Evolutionary conservation across 2,797 vertebrate genomes (phyloP).

Genomic region (Neoniphon sammara): DNA sequence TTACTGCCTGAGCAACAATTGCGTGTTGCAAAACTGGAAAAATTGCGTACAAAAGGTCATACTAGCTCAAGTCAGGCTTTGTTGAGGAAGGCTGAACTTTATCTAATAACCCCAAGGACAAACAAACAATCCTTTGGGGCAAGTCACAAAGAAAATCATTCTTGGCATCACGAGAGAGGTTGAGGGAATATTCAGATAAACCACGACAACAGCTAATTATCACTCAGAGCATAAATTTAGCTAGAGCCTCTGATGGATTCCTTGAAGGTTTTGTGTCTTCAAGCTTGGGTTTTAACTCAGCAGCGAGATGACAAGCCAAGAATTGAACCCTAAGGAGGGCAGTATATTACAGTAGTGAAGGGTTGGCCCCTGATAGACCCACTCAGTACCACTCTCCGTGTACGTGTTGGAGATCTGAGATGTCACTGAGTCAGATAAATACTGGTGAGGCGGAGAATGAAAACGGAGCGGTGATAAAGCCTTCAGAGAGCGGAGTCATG

Average conservation of each 20-base stretch:
- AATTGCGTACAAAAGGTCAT: too few relatives aligned
- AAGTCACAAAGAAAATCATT: slow-evolving; percentile 41
- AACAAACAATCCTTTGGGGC: slow-evolving; percentile 8
- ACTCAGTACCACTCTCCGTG: slow-evolving; percentile 45
- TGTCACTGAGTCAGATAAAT: slow-evolving; percentile 66
- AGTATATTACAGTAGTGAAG: slow-evolving; percentile 38
- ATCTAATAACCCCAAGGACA: too few relatives aligned
- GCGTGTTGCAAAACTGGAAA: too few relatives aligned
- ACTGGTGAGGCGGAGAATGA: slow-evolving; percentile 5
- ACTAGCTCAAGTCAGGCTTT: too few relatives aligned
- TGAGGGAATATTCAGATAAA: slow-evolving; percentile 46
- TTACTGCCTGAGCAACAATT: too few relatives aligned
- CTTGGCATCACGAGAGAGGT: slow-evolving; percentile 40
- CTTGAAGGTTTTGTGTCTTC: slow-evolving; percentile 53
- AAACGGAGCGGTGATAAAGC: slow-evolving; percentile 43
- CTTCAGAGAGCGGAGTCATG: slow-evolving; percentile 32
- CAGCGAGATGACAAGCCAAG: slow-evolving; percentile 51
- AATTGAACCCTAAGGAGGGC: slow-evolving; percentile 65
- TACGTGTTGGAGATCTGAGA: slow-evolving; percentile 60
- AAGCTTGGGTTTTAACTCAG: slow-evolving; percentile 57
- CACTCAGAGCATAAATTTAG: slow-evolving; percentile 36
- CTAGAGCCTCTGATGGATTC: slow-evolving; percentile 29
- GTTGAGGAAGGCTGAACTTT: too few relatives aligned
- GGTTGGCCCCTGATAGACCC: slow-evolving; percentile 41
- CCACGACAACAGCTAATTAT: slow-evolving; percentile 44